A percentile compares a stretch with the other conserved stretches of the same genome.
Evolutionary conservation across 2,888 invertebrate species (phyloP).

Genomic region (Lycophotia porphyrea): DNA sequence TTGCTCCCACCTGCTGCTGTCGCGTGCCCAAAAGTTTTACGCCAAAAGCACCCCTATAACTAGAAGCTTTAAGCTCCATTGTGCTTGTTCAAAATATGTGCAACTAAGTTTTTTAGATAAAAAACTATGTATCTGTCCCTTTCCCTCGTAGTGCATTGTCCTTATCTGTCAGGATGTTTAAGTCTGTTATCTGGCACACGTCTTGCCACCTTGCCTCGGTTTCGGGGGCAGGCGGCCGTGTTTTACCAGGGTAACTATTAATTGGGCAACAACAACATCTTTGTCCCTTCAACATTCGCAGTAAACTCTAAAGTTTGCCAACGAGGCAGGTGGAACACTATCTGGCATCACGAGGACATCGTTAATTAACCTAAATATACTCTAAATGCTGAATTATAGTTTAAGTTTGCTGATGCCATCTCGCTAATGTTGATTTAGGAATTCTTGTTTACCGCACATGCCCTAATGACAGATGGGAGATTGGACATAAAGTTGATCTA

Average conservation of each 20-base stretch:
- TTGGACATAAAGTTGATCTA: conserved; percentile 44
- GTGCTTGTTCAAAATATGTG: conserved; percentile 41
- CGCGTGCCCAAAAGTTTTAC: conserved; percentile 80
- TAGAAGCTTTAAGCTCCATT: conserved; percentile 58
- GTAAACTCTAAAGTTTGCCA: conserved; percentile 83
- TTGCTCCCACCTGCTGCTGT: conserved; percentile 88
- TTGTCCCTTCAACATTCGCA: conserved; percentile 83
- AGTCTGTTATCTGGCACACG: conserved; percentile 88
- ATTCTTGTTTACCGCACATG: conserved; percentile 53
- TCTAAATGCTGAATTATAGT: conserved; percentile 67
- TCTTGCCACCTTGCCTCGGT: conserved; percentile 84
- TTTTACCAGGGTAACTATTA: conserved; percentile 82
- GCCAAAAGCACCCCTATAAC: conserved; percentile 62
- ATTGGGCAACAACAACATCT: conserved; percentile 83
- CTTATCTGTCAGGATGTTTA: conserved; percentile 87
- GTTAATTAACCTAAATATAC: conserved; percentile 84
- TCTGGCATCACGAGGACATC: conserved; percentile 80
- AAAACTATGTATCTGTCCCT: conserved; percentile 80
- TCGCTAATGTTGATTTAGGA: conserved; percentile 71
- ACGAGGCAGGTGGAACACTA: conserved; percentile 84
- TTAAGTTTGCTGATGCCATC: conserved; percentile 72
- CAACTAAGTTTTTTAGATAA: conserved; percentile 82
- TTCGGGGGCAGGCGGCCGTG: conserved; percentile 76
- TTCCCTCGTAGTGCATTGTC: conserved; percentile 81
- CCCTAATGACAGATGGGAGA: conserved; percentile 58